Conservation (phyloP, 2,797 vertebrate species). For the Anabacerthia variegaticeps region DNA sequence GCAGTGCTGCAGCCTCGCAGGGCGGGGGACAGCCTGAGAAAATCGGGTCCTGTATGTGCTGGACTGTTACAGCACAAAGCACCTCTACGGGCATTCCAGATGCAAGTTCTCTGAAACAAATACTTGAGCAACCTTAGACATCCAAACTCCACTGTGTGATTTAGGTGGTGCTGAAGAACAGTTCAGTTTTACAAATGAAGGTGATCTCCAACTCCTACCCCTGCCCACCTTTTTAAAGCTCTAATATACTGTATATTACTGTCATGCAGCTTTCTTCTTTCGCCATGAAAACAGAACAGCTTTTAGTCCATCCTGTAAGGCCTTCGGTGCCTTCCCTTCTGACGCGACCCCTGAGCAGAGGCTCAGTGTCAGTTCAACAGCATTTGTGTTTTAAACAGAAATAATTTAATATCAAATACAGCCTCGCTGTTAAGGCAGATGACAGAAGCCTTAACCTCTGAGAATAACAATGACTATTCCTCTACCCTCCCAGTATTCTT, state of each 20-base stretch:
- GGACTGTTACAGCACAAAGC: not conserved
- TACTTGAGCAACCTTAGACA: not conserved
- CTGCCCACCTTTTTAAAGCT: not conserved
- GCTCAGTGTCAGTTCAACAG: not conserved
- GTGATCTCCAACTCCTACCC: not conserved
- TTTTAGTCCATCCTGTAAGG: not conserved
- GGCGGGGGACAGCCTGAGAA: not conserved
- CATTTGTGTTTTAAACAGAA: not conserved
- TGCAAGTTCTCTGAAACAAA: not conserved
- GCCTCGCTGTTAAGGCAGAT: not conserved
- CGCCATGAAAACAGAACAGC: not conserved
- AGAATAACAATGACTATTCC: not conserved
- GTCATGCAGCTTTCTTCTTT: not conserved
- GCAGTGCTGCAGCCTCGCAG: not conserved
- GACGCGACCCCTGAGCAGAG: not conserved
- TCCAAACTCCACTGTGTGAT: not conserved
- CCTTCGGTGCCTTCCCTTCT: not conserved
- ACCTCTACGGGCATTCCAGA: not conserved
- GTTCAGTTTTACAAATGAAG: not conserved
- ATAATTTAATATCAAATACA: not conserved
- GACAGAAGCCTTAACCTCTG: not conserved
- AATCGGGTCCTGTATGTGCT: not conserved
- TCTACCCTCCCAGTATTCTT: not conserved
- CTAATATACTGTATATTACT: fast-evolving
- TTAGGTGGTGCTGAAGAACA: not conserved